These are phyloP conservation scores for Amphipyra berbera DNA, from an alignment of 2,888 invertebrate genomes.

Conservation along the genomic window DNA sequence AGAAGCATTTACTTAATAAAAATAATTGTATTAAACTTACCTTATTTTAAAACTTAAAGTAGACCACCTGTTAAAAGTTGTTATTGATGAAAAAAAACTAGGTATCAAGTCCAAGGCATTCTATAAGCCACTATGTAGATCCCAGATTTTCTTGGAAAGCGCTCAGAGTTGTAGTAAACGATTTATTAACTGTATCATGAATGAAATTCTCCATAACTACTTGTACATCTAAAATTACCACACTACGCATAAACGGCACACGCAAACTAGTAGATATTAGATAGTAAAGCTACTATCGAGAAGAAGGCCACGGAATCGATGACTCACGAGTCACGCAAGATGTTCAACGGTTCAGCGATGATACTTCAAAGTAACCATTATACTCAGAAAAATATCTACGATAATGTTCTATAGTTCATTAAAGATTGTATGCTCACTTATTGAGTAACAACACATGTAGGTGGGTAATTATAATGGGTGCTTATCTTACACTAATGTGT, in stretches of 20 bases:
- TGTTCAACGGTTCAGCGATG: constrained; percentile 23
- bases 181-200: constrained; percentile 11
- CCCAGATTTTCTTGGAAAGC: neutral
- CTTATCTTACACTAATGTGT: constrained; percentile 58
- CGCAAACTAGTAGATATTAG: constrained; percentile 36
- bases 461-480: constrained; percentile 29
- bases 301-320: constrained; percentile 55
- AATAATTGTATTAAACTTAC: no score
- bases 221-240: constrained; percentile 15
- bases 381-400: constrained; percentile 40
- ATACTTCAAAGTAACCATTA: constrained; percentile 43
- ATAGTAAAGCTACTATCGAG: constrained; percentile 23
- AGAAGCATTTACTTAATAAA: no score
- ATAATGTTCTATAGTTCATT: constrained; percentile 24
- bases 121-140: no score
- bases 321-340: constrained; percentile 46
- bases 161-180: neutral
- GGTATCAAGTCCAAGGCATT: no score
- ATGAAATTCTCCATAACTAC: constrained; percentile 29
- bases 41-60: no score
- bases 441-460: constrained; percentile 37
- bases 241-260: constrained; percentile 15
- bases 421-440: constrained; percentile 27
- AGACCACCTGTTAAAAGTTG: no score
- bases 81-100: no score